Evolutionary conservation across 2,888 invertebrate genomes (phyloP).

Genomic region (Brassicogethes aeneus): DNA sequence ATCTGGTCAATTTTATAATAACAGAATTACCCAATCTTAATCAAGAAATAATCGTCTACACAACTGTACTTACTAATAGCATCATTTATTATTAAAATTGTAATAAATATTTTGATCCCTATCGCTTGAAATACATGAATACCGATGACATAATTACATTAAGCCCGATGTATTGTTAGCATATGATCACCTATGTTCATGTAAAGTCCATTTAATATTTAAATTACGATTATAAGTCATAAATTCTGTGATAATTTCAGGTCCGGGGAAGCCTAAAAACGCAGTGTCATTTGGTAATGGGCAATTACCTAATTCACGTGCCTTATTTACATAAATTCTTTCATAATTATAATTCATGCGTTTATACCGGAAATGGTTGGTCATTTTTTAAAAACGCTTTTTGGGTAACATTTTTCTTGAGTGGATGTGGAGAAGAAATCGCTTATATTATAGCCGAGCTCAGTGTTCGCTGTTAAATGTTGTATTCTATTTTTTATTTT

Average conservation of each 20-base stretch:
- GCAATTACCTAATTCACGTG: neutral
- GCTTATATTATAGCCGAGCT: too few relatives aligned
- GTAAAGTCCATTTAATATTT: conserved; percentile 1
- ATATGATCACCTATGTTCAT: too few relatives aligned
- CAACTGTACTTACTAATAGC: too few relatives aligned
- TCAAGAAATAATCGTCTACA: too few relatives aligned
- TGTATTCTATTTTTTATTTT: too few relatives aligned
- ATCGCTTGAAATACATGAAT: conserved; percentile 9
- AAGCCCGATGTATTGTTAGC: neutral
- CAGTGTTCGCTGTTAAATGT: too few relatives aligned
- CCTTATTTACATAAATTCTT: neutral
- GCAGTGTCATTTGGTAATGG: neutral
- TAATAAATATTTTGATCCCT: conserved; percentile 3
- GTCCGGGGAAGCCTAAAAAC: neutral
- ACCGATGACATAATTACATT: neutral
- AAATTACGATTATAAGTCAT: conserved; percentile 4
- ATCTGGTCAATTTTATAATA: too few relatives aligned
- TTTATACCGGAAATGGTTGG: neutral
- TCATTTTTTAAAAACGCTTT: neutral
- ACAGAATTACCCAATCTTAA: too few relatives aligned
- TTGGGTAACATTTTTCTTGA: neutral
- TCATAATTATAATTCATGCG: neutral
- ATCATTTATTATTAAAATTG: neutral
- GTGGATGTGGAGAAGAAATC: too few relatives aligned
- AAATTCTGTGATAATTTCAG: neutral